Percentiles rank a stretch among this genome's conserved stretches.
phyloP scores from a whole-genome alignment of 1,140 invertebrate genomes.

The Ceratosolen solmsi region DNA sequence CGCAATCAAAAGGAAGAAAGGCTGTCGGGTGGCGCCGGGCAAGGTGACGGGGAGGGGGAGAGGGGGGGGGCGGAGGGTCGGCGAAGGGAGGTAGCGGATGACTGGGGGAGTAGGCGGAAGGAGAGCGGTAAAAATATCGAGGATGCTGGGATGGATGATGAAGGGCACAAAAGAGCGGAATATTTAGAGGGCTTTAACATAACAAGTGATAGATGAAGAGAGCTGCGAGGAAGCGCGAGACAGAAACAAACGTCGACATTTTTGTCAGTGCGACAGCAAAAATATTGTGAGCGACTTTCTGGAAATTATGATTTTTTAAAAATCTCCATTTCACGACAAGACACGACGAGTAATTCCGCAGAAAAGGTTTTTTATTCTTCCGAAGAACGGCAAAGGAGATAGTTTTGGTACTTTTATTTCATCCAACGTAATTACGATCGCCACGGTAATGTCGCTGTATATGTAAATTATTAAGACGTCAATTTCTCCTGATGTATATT shows the following conservation, averaged over 20 bases:
- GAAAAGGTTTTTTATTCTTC: too few relatives aligned
- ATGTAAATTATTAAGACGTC: too few relatives aligned
- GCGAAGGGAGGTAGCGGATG: neutral
- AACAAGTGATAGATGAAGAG: conserved; percentile 44
- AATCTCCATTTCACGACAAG: neutral
- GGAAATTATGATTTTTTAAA: conserved; percentile 13
- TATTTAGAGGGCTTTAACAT: conserved; percentile 46
- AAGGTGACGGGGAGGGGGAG: neutral
- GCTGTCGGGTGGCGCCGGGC: neutral
- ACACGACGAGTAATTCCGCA: too few relatives aligned
- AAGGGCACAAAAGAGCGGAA: conserved; percentile 36
- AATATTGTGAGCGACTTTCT: conserved; percentile 4
- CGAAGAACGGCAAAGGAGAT: too few relatives aligned
- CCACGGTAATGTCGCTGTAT: too few relatives aligned
- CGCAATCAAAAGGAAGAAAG: conserved; percentile 18
- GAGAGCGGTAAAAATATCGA: conserved; percentile 28
- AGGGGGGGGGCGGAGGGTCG: neutral
- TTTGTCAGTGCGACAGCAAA: neutral
- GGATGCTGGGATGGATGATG: conserved; percentile 36
- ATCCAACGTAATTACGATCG: too few relatives aligned
- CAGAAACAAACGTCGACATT: neutral
- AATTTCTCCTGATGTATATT: too few relatives aligned
- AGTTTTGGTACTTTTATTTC: too few relatives aligned
- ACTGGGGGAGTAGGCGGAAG: too few relatives aligned
- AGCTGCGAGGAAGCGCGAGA: neutral